Evolutionary conservation across 2,888 invertebrate species (phyloP).

Genomic region (Philereme transversata): DNA sequence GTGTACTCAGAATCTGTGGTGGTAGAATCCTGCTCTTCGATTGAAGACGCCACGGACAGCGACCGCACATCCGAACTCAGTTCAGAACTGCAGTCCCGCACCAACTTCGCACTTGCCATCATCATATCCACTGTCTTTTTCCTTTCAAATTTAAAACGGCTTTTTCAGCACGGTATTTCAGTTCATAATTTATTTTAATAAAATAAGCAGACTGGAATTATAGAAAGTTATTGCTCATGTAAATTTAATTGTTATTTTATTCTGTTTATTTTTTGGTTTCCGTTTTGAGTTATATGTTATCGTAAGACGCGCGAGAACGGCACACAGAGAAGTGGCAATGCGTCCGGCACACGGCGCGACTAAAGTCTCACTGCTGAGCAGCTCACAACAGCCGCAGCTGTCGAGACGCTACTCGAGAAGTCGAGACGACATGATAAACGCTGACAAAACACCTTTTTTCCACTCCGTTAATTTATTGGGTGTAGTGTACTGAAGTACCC

Average conservation of each 20-base stretch:
- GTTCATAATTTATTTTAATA: conserved; percentile 42
- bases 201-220: conserved; percentile 5
- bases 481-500: conserved; percentile 1
- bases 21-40: conserved; percentile 81
- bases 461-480: conserved; percentile 14
- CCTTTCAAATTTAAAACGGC: conserved; percentile 25
- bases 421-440: conserved; percentile 48
- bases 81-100: conserved; percentile 81
- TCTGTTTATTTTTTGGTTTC: conserved; percentile 6
- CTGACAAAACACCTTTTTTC: conserved; percentile 43
- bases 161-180: conserved; percentile 33
- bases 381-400: conserved; percentile 11
- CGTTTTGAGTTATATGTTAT: conserved; percentile 38
- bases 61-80: conserved; percentile 78
- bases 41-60: conserved; percentile 79
- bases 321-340: conserved; percentile 41
- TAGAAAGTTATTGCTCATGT: conserved; percentile 9
- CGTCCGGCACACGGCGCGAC: conserved; percentile 59
- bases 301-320: conserved; percentile 56
- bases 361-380: conserved; percentile 56
- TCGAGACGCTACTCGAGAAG: conserved; percentile 23
- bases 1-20: conserved; percentile 84
- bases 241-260: conserved; percentile 7
- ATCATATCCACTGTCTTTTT: conserved; percentile 53
- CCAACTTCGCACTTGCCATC: conserved; percentile 83